Evolutionary conservation across 2,888 invertebrate species (phyloP).

Genomic region (Cryptosula pallasiana): DNA sequence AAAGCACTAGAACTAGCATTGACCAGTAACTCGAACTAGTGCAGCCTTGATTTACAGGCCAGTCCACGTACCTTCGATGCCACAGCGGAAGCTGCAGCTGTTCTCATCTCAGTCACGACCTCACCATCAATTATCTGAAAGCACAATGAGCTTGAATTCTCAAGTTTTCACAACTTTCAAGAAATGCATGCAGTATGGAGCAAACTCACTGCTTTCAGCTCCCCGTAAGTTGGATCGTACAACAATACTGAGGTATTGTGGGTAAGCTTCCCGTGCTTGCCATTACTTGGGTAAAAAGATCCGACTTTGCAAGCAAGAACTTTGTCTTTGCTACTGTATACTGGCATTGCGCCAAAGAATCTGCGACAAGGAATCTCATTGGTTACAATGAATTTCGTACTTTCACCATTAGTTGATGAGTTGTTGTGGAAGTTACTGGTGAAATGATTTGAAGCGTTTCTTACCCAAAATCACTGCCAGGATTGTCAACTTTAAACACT

Average conservation of each 20-base stretch:
- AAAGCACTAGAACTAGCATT: too few species aligned
- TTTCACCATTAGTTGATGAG: not conserved
- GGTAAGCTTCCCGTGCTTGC: conserved; percentile 32
- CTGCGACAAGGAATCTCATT: conserved; percentile 30
- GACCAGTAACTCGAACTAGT: too few species aligned
- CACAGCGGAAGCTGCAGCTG: conserved; percentile 51
- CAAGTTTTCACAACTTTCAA: too few species aligned
- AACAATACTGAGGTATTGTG: conserved; percentile 43
- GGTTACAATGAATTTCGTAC: not conserved
- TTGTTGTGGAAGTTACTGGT: not conserved
- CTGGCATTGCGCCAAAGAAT: conserved; percentile 47
- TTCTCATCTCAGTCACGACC: conserved; percentile 48
- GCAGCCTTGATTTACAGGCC: too few species aligned
- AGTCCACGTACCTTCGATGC: conserved; percentile 51
- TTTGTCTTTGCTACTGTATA: conserved; percentile 38
- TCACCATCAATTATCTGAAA: conserved; percentile 52
- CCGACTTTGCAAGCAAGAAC: conserved; percentile 44
- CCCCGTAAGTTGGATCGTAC: conserved; percentile 39
- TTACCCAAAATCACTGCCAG: conserved; percentile 32
- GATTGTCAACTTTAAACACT: conserved; percentile 33
- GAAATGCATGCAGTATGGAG: too few species aligned
- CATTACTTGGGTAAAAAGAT: conserved; percentile 43
- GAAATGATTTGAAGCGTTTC: not conserved
- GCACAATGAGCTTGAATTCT: too few species aligned
- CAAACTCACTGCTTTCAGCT: conserved; percentile 40